Base-by-base conservation (phyloP, 2,888 invertebrate genomes). In the Cantharis rustica region DNA sequence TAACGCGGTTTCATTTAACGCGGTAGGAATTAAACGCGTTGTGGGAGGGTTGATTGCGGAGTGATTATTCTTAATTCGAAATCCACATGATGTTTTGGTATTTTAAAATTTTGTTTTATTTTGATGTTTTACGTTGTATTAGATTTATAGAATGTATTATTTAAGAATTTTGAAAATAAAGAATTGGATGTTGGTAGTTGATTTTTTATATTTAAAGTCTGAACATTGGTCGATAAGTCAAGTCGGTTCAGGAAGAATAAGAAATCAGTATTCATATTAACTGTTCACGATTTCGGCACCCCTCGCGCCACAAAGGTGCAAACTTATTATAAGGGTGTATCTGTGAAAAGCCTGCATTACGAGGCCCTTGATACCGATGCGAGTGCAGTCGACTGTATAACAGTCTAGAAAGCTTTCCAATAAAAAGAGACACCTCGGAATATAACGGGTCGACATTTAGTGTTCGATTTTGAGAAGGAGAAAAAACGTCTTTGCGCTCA, bases 251-350 rank as follows among this genome's bases (percentile, higher is more conserved):
- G 78, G 76, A 82, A 84, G 83, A 81, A 73, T 79, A 83, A 83
- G 84, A 84, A 85, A 85, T 85, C 85, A 85, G 86, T 86, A 86
- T 86, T 86, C 86, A 87, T 86, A 87, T 86, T 87, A 87, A 87
- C 86, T 85, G 85, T 82, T 85, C 84, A 83, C 84, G 84, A 86
- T 86, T 85, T 83, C 82, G 75, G 81, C 83, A 81, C 83, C 83
- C 81, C 81, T 81, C 78, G 75, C 78, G 69, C 76, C 77, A 79
- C 85, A 86, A 86, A 86, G 86, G 86, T 87, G 87, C 86, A 86
- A 87, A 87, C 86, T 87, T 87, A 87, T 87, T 87, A 87, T 86
- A 85, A 86, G 86, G 86, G 86, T 85, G 86, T 86, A 86, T 86
- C 84, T 83, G 84, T 79, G 85, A 85, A 84, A 85, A 86, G 85